A percentile compares a stretch with the other conserved stretches of the same genome.
These are phyloP conservation scores for Pseudorectes ferrugineus DNA, from an alignment of 2,113 vertebrate species.

Conservation along the genomic window DNA sequence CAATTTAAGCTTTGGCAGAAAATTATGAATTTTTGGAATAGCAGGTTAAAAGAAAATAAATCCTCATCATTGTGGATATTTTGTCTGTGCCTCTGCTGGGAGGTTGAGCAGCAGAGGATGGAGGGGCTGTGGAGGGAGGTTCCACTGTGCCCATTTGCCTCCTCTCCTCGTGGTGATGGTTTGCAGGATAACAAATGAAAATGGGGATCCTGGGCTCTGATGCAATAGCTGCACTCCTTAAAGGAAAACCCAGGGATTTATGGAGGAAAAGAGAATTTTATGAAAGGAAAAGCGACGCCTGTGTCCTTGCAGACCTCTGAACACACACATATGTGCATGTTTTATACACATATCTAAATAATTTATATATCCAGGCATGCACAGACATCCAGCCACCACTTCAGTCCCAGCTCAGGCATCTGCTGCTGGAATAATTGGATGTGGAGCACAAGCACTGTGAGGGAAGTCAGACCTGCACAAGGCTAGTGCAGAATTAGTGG, in stretches of 20 bases:
- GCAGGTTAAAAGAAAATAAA: background rate
- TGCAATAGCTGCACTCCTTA: background rate
- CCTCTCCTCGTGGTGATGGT: background rate
- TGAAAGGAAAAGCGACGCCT: background rate
- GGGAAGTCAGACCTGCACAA: too few species aligned
- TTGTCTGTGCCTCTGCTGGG: background rate
- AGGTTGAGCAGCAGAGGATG: background rate
- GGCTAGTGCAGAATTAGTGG: background rate
- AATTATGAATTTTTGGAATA: rapidly evolving
- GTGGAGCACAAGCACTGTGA: too few species aligned
- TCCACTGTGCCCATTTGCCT: background rate
- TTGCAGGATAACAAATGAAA: background rate
- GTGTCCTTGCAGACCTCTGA: background rate
- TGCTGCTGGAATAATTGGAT: background rate
- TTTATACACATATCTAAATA: too few species aligned
- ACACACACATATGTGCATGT: background rate
- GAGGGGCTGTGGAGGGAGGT: background rate
- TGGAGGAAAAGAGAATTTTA: background rate
- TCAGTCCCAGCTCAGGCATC: background rate
- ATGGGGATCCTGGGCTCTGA: background rate
- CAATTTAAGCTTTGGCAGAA: background rate
- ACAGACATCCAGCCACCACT: background rate
- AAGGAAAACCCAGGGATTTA: background rate
- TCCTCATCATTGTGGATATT: background rate
- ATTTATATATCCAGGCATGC: too few species aligned